These are phyloP conservation scores for Melanargia galathea DNA, from an alignment of 2,888 invertebrate genomes.

Conservation along the genomic window DNA sequence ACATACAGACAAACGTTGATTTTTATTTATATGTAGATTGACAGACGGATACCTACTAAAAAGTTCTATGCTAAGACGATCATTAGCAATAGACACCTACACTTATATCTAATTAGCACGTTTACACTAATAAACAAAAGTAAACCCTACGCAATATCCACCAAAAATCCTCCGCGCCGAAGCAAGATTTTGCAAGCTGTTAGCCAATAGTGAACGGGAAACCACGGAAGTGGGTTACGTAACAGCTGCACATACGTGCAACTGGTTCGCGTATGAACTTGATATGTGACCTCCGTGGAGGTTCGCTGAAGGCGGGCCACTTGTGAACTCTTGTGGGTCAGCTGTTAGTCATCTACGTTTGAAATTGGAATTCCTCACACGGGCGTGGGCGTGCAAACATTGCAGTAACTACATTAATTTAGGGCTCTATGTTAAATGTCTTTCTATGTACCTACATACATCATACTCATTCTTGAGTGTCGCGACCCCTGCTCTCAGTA, in stretches of 20 bases:
- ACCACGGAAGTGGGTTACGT: conserved; percentile 44
- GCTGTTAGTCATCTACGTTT: conserved; percentile 51
- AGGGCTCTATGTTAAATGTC: conserved; percentile 1
- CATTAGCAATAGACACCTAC: too few species aligned
- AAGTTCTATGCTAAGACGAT: too few species aligned
- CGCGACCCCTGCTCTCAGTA: too few species aligned
- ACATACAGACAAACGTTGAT: too few species aligned
- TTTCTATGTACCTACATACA: too few species aligned
- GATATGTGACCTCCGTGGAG: conserved; percentile 71
- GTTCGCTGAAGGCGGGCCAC: conserved; percentile 54
- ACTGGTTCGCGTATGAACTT: conserved; percentile 67
- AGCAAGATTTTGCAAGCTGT: conserved; percentile 25
- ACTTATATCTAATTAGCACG: too few species aligned
- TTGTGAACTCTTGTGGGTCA: conserved; percentile 54
- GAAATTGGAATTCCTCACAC: conserved; percentile 23
- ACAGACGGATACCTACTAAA: neutral
- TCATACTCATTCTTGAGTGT: too few species aligned
- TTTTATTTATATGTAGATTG: too few species aligned
- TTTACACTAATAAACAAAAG: conserved; percentile 3
- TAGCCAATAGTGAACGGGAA: conserved; percentile 34
- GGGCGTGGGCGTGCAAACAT: neutral
- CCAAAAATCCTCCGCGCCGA: conserved; percentile 6
- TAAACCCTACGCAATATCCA: neutral
- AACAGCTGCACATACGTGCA: conserved; percentile 44
- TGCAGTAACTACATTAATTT: conserved; percentile 5